Base-by-base conservation (phyloP, 2,113 vertebrate genomes). In the Strix uralensis region DNA sequence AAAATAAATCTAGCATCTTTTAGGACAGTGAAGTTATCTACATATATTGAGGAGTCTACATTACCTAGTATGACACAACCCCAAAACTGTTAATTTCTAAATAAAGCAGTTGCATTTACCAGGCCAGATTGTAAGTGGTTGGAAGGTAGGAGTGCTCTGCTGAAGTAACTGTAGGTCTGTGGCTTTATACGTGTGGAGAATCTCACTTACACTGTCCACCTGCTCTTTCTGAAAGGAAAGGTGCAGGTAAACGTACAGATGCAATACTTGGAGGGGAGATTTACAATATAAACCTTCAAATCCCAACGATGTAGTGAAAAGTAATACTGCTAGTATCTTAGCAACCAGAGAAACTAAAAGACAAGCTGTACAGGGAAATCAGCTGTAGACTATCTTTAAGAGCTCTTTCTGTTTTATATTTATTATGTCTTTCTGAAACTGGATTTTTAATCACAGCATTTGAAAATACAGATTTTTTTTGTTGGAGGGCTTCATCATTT, bases 261-360 rank as follows among this genome's bases (percentile, higher is more conserved):
- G 19, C 30, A 71, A 11, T 29, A 30, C 19, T 9, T 7, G 38
- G 51, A 66, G 42, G 19, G 72, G 16, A 40, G 32, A 70, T 44
- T 12, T 34, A 49, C 26, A 65, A 77, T 26, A 49, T 22, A 75
- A 81, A 59, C 79, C 88, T 77, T 80, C 52, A 77, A 66, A 79
- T 55, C 52, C 32, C 67, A 72, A 49, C 93, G 49, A 25, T 38
- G 58, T 0, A 85, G 80, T 47, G 81, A 61, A 92, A 94, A 77
- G 73, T 57, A 65, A 34, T 61, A 21, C 40, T 86, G 80, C 67
- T 30, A 52, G 95, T 97, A 91, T 90, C 93, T 87, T 96, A 96
- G 97, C 93, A 97, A 97, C 97, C 20, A 23, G 42, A 66, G 62
- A 90, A 87, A 77, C 58, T 44, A 16, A 74, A 74, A 85, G 65